phyloP scores from a whole-genome alignment of 2,797 vertebrate genomes.

The Scarus forsteni region DNA sequence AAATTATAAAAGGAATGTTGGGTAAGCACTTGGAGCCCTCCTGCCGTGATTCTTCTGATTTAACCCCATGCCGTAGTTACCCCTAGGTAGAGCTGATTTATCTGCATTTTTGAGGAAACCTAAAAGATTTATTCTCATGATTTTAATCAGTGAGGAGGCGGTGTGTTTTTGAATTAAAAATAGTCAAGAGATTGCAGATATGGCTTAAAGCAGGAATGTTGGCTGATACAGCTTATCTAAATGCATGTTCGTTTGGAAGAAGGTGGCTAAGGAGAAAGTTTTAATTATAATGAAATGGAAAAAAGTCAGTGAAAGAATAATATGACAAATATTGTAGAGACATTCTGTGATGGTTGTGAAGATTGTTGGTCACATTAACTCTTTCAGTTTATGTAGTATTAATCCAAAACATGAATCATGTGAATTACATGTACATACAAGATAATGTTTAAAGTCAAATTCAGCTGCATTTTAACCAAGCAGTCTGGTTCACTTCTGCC shows the following conservation, averaged over 20 bases:
- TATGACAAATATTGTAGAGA: constrained; percentile 67
- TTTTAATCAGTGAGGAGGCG: constrained; percentile 49
- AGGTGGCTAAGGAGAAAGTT: too few species aligned
- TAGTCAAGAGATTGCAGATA: constrained; percentile 28
- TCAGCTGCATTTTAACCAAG: too few species aligned
- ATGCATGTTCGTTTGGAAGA: constrained; percentile 9
- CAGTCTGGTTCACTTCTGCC: too few species aligned
- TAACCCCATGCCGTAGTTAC: constrained; percentile 22
- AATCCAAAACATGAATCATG: too few species aligned
- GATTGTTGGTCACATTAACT: constrained; percentile 41
- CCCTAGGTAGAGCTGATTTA: constrained; percentile 19
- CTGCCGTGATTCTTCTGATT: constrained; percentile 41
- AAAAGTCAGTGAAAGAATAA: constrained; percentile 55
- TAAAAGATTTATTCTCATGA: constrained; percentile 61
- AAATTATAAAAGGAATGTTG: constrained; percentile 13
- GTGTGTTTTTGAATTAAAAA: constrained; percentile 45
- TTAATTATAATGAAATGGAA: not conserved
- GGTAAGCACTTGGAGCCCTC: constrained; percentile 27
- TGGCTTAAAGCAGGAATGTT: constrained; percentile 39
- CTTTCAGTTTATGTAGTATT: too few species aligned
- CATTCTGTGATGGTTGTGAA: constrained; percentile 25
- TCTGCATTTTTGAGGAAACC: constrained; percentile 33
- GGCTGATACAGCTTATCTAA: constrained; percentile 28
- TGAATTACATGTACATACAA: too few species aligned
- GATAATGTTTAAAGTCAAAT: too few species aligned